Percentiles rank a stretch among this genome's conserved stretches.
Evolutionary conservation across 2,888 invertebrate species (phyloP).

Genomic region (Brenthis hecate): DNA sequence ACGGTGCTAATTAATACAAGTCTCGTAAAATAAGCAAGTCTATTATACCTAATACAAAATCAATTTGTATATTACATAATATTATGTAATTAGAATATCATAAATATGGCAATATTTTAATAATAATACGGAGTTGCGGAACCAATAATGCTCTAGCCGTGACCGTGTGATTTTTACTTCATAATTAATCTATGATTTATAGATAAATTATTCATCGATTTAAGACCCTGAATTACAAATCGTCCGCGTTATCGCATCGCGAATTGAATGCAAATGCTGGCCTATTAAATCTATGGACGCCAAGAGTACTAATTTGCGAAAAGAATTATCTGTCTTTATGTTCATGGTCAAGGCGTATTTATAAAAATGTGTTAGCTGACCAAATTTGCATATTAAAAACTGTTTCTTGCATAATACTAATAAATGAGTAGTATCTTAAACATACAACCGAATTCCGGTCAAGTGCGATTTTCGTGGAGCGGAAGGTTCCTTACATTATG

Average conservation of each 20-base stretch:
- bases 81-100: not conserved
- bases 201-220: constrained; percentile 34
- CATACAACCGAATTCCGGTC: too few relatives aligned
- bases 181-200: constrained; percentile 20
- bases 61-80: not conserved
- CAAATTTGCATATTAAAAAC: not conserved
- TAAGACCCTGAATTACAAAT: constrained; percentile 37
- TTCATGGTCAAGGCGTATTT: constrained; percentile 9
- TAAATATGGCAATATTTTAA: not conserved
- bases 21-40: constrained; percentile 13
- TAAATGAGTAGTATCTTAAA: too few relatives aligned
- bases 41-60: constrained; percentile 10
- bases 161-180: constrained; percentile 21
- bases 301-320: constrained; percentile 19
- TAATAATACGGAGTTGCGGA: constrained; percentile 13
- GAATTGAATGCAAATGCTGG: constrained; percentile 39
- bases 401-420: too few relatives aligned
- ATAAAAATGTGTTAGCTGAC: not conserved
- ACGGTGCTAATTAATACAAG: not conserved
- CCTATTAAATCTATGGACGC: constrained; percentile 31
- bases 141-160: constrained; percentile 20
- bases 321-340: constrained; percentile 16
- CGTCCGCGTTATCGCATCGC: constrained; percentile 30
- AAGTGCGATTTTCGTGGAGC: too few relatives aligned
- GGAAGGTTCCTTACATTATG: too few relatives aligned